Conservation (phyloP, 2,113 vertebrate species). For the Oncorhynchus gorbuscha region DNA sequence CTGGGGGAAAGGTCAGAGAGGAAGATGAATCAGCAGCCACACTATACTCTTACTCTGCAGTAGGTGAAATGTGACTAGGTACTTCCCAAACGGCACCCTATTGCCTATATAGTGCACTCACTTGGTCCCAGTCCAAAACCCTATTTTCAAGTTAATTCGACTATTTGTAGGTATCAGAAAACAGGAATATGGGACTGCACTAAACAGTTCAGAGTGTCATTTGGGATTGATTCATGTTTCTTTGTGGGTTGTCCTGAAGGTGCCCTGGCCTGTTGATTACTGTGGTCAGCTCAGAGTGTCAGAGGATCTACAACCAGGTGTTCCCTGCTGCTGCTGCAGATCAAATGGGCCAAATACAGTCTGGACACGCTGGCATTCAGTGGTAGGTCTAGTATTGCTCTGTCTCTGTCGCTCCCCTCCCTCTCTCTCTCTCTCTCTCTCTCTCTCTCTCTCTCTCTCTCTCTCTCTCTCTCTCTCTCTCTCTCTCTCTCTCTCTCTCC, state of each 20-base stretch:
- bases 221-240: background rate
- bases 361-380: slow-evolving; percentile 93
- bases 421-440: no score
- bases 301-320: slow-evolving; percentile 98
- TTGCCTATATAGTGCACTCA: background rate
- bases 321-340: slow-evolving; percentile 95
- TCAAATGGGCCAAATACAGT: slow-evolving; percentile 98
- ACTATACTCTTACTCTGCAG: no score
- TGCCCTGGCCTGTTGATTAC: slow-evolving; percentile 99
- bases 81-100: background rate
- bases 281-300: slow-evolving; percentile 96
- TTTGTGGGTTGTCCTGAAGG: slow-evolving; percentile 67
- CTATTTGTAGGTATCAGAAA: background rate
- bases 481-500: no score
- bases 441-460: no score
- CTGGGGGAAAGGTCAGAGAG: no score
- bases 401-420: no score
- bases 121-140: no score
- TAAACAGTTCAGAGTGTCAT: background rate
- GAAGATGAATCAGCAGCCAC: no score
- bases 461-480: no score
- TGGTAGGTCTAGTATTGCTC: slow-evolving; percentile 70
- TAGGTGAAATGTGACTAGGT: no score
- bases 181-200: no score
- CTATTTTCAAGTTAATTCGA: no score